These are phyloP conservation scores for Masticophis lateralis DNA, from an alignment of 2,797 vertebrate species.

Conservation along the genomic window DNA sequence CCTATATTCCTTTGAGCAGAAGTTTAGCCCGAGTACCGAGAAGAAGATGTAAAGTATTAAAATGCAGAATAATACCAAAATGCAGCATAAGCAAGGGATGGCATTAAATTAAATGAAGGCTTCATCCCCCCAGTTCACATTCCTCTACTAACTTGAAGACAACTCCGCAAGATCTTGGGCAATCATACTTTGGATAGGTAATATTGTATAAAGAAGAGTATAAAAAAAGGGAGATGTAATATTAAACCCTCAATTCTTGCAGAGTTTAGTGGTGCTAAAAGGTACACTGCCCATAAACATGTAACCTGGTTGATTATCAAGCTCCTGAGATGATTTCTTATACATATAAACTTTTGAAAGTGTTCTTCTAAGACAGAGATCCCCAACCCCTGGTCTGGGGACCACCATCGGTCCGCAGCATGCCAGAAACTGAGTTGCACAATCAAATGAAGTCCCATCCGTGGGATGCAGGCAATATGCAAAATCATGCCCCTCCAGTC, in stretches of 20 bases:
- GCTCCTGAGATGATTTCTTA: neutral
- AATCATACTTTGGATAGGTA: neutral
- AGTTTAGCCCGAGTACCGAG: neutral
- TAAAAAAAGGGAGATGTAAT: neutral
- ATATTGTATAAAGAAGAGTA: neutral
- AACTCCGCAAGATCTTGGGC: neutral
- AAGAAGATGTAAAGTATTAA: fast-evolving
- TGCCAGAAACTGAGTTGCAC: too few relatives aligned
- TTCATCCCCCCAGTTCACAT: neutral
- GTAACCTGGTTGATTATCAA: neutral
- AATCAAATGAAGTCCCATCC: too few relatives aligned
- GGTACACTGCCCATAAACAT: neutral
- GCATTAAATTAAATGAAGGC: neutral
- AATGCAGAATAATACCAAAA: neutral
- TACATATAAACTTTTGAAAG: neutral
- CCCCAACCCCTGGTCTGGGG: too few relatives aligned
- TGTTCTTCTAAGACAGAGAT: too few relatives aligned
- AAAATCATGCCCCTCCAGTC: too few relatives aligned
- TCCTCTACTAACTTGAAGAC: neutral
- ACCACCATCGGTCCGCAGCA: too few relatives aligned
- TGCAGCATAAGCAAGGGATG: neutral
- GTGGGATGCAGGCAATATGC: too few relatives aligned
- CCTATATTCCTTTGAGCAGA: neutral
- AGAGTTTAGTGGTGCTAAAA: neutral
- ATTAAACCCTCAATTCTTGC: neutral